These are phyloP conservation scores for Neopelma chrysocephalum DNA, from an alignment of 2,797 vertebrate species.

Conservation along the genomic window DNA sequence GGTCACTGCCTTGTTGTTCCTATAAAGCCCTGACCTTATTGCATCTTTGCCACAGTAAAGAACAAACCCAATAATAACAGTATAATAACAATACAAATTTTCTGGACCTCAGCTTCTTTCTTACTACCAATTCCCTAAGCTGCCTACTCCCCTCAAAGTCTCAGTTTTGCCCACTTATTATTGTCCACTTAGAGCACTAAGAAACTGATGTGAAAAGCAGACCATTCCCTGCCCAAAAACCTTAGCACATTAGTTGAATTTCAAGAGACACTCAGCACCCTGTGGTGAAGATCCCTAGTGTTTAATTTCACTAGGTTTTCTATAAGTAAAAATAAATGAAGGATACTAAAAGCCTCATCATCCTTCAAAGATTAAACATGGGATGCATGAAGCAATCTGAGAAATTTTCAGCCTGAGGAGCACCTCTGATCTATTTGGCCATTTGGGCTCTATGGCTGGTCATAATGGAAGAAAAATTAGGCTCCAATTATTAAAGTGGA, in stretches of 20 bases:
- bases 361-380: background rate
- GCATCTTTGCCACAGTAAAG: background rate
- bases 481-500: background rate
- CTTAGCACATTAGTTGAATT: background rate
- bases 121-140: background rate
- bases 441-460: background rate
- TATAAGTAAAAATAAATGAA: constrained; percentile 8
- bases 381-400: background rate
- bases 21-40: background rate
- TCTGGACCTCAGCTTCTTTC: background rate
- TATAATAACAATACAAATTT: background rate
- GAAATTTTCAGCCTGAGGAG: background rate
- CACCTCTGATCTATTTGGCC: background rate
- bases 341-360: background rate
- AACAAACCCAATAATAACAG: background rate
- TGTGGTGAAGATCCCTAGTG: background rate
- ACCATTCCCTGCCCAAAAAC: background rate
- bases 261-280: background rate
- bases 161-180: background rate
- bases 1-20: background rate
- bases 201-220: background rate
- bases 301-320: background rate
- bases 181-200: background rate
- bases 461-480: background rate
- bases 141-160: background rate